Evolutionary conservation across 2,797 vertebrate genomes (phyloP).

Genomic region (Epinephelus coioides): DNA sequence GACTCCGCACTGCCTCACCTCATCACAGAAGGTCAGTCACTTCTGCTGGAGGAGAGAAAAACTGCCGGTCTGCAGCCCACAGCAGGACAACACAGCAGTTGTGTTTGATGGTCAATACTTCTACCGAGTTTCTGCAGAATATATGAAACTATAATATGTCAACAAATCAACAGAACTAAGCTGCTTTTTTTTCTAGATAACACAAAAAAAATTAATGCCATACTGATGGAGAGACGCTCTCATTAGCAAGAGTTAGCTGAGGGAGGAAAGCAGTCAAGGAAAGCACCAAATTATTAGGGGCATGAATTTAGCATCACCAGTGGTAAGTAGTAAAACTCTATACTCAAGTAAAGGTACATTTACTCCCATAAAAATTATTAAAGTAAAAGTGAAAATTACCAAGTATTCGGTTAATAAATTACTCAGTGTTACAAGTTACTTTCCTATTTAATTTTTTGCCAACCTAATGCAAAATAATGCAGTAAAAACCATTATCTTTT

Average conservation of each 20-base stretch:
- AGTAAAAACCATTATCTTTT: no score
- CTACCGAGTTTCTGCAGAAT: neutral
- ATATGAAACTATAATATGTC: neutral
- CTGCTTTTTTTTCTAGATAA: neutral
- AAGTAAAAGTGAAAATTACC: no score
- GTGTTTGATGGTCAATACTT: neutral
- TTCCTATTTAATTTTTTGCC: no score
- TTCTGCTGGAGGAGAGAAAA: constrained; percentile 25
- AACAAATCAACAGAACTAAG: neutral
- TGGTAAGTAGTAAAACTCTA: no score
- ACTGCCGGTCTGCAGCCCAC: neutral
- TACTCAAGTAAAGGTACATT: no score
- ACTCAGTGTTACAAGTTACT: no score
- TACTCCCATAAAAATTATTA: no score
- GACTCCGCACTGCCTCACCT: constrained; percentile 42
- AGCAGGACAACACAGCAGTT: neutral
- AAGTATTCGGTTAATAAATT: no score
- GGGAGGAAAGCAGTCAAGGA: no score
- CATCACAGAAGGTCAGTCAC: constrained; percentile 45
- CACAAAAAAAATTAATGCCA: neutral
- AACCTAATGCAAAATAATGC: no score
- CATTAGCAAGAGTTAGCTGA: neutral
- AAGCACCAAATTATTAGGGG: no score
- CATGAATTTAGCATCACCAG: no score
- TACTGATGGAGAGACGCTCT: neutral